Conservation (phyloP, 2,888 invertebrate genomes). For the Stenodera caucasica region DNA sequence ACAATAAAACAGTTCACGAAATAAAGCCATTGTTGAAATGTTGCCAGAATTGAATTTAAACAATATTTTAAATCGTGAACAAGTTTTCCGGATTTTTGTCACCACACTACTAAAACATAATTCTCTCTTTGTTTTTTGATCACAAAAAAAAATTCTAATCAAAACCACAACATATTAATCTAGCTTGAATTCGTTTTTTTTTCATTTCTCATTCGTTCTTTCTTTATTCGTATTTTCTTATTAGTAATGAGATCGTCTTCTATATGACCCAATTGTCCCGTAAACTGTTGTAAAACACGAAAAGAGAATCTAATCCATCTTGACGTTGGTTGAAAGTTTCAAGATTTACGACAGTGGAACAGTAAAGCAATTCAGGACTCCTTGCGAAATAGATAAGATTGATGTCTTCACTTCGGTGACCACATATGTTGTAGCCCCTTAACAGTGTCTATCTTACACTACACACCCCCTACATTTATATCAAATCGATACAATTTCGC, state of each 20-base stretch:
- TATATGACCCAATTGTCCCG: conserved; percentile 46
- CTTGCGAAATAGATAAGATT: conserved; percentile 43
- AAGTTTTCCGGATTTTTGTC: conserved; percentile 8
- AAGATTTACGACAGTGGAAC: conserved; percentile 45
- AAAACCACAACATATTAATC: too few species aligned
- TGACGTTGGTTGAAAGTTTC: conserved; percentile 44
- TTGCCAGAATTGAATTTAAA: conserved; percentile 36
- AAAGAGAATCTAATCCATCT: conserved; percentile 51
- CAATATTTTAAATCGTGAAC: too few species aligned
- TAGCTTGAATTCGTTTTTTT: background rate
- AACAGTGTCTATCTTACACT: too few species aligned
- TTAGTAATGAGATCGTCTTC: conserved; percentile 15
- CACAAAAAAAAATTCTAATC: too few species aligned
- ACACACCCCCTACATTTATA: too few species aligned
- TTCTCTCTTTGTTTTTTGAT: too few species aligned
- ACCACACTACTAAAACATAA: background rate
- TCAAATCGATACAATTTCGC: conserved; percentile 40
- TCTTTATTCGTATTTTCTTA: background rate
- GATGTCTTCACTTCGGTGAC: conserved; percentile 49
- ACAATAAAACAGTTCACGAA: conserved; percentile 37
- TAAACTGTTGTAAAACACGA: conserved; percentile 50
- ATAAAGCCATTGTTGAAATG: conserved; percentile 38
- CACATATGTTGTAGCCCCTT: conserved; percentile 48
- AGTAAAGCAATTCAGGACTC: conserved; percentile 45
- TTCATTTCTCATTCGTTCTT: background rate